Evolutionary conservation across 2,113 vertebrate species (phyloP), one percentile per base, ranked within the genome.

Genomic region (Isurus oxyrinchus): DNA sequence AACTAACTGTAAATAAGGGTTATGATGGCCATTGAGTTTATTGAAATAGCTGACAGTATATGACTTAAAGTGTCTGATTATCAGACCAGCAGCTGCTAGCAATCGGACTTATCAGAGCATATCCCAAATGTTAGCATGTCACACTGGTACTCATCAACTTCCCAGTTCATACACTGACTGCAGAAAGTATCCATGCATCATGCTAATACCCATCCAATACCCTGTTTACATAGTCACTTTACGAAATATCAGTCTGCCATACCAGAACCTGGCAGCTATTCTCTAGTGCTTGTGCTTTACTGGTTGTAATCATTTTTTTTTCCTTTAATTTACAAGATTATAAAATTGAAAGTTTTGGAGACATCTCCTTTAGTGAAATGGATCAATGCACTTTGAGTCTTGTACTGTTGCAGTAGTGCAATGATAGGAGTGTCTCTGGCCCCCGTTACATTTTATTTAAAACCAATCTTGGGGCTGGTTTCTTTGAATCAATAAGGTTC

Each of bases 271-370:
- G 7, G 44, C 61, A 69, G 21, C 63, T 67, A 49, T 95, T 67
- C 93, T 69, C 40, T 49, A 95, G 27, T 10, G 40, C 35, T 44
- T 3, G 81, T 49, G 81, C 19, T 84, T 84, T 44, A 84, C 23
- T 84, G 27, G 57, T 59, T 91, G 88, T 35, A 91, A 91, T 91
- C 88, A 35, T 95, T 95, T 27, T 69, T 69, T 67, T 95, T 66
- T 93, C 3, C 91, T 55, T 67, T 40, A 25, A 2, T 14, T 25
- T 61, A 49, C 11, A 2, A 40, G 66, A 63, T 23, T 49, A 49
- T 14, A 69, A 49, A 95, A 95, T 95, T 94, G 91, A 94, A 63
- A 44, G 23, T 67, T 91, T 67, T 67, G 63, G 93, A 14, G 23
- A 66, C 69, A 27, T 67, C 21, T 95, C 21, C 63, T 95, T 67